Evolutionary conservation across 2,888 invertebrate genomes (phyloP).

Genomic region (Drosophila fulvimacula): DNA sequence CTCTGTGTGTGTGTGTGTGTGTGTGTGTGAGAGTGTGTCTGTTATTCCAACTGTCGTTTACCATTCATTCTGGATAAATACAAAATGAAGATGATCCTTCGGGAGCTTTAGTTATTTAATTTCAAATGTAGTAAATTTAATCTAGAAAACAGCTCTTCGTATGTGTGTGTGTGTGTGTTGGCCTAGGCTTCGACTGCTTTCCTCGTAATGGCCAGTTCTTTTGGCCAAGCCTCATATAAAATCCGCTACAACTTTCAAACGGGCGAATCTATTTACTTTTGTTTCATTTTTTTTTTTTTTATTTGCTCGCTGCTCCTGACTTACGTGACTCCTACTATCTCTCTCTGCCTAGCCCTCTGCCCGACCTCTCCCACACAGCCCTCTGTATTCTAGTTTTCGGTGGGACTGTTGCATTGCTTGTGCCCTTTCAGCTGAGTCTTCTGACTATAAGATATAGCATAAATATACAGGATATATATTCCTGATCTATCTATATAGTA

Average conservation of each 20-base stretch:
- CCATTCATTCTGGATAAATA: slow-evolving; percentile 81
- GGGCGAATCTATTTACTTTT: slow-evolving; percentile 53
- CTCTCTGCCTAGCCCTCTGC: too few relatives aligned
- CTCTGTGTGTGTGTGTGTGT: neutral
- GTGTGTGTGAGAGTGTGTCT: slow-evolving; percentile 49
- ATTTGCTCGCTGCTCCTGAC: slow-evolving; percentile 33
- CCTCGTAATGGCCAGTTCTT: slow-evolving; percentile 18
- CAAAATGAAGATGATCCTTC: slow-evolving; percentile 81
- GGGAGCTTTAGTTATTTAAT: slow-evolving; percentile 81
- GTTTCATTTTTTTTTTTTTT: slow-evolving; percentile 30
- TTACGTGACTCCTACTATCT: slow-evolving; percentile 4
- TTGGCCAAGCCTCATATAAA: slow-evolving; percentile 49
- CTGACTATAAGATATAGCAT: neutral
- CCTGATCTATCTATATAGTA: neutral
- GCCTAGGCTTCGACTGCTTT: slow-evolving; percentile 29
- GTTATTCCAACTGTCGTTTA: slow-evolving; percentile 76
- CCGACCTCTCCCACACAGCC: too few relatives aligned
- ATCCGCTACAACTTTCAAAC: slow-evolving; percentile 57
- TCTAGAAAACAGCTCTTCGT: slow-evolving; percentile 70
- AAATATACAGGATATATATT: neutral
- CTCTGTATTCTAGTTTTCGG: neutral
- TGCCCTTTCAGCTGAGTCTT: neutral
- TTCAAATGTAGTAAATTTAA: slow-evolving; percentile 80
- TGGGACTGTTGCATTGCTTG: slow-evolving; percentile 43
- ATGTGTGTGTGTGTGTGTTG: slow-evolving; percentile 11